Conservation (phyloP, 2,888 invertebrate species). For the Acronicta psi region DNA sequence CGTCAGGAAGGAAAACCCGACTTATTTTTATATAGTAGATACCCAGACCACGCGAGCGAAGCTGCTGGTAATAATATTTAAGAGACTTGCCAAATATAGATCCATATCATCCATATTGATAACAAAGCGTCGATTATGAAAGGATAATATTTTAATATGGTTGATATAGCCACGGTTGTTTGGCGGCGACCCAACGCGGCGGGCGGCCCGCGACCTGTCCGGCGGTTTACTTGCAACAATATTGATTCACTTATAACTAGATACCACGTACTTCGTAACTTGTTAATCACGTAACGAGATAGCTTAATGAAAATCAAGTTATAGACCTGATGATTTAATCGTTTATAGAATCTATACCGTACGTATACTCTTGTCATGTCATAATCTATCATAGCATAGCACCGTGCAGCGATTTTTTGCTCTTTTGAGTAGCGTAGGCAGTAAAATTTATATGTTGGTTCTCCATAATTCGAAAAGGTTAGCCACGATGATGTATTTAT, state of each 20-base stretch:
- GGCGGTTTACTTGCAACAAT: slow-evolving; percentile 17
- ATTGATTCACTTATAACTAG: slow-evolving; percentile 29
- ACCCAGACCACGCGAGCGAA: too few species aligned
- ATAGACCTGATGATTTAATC: background rate
- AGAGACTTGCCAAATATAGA: background rate
- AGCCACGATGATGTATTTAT: too few species aligned
- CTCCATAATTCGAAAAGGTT: too few species aligned
- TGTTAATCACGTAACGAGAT: slow-evolving; percentile 14
- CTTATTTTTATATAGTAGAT: too few species aligned
- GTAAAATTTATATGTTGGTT: too few species aligned
- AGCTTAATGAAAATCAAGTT: slow-evolving; percentile 4
- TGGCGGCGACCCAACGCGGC: slow-evolving; percentile 29
- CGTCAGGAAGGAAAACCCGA: too few species aligned
- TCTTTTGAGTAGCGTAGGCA: too few species aligned
- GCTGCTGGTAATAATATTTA: too few species aligned
- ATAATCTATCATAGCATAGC: background rate
- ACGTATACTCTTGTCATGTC: too few species aligned
- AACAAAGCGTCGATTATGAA: slow-evolving; percentile 8
- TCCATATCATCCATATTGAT: background rate
- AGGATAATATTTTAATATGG: slow-evolving; percentile 14
- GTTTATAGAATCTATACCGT: background rate
- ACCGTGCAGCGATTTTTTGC: too few species aligned
- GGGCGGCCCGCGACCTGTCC: background rate
- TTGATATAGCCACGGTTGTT: slow-evolving; percentile 20
- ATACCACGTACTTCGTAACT: slow-evolving; percentile 16